Percentiles rank a stretch among this genome's conserved stretches.
phyloP scores from a whole-genome alignment of 2,797 vertebrate species.

The Hirundo rustica region DNA sequence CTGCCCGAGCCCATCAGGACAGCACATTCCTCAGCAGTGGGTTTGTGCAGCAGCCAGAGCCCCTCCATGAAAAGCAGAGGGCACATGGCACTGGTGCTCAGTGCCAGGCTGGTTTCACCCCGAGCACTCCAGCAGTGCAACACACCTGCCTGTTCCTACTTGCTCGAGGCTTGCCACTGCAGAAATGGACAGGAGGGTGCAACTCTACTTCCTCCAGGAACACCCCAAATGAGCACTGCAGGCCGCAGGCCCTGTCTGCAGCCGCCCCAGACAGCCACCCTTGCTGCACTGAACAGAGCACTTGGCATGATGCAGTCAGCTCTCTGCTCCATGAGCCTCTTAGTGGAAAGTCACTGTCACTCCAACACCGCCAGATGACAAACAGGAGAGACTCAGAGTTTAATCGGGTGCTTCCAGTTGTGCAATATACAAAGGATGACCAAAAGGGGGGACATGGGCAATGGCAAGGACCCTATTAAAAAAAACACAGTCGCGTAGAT shows the following conservation, averaged over 20 bases:
- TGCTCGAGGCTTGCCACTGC: neutral
- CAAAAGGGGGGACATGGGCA: neutral
- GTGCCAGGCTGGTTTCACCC: neutral
- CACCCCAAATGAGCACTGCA: rapidly evolving
- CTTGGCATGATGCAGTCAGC: rapidly evolving
- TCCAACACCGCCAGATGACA: neutral
- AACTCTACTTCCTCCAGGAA: neutral
- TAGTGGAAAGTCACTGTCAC: rapidly evolving
- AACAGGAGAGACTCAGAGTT: slow-evolving; percentile 18
- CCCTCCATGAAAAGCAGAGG: neutral
- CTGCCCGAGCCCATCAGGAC: neutral
- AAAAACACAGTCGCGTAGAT: slow-evolving; percentile 38
- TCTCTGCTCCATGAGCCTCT: neutral
- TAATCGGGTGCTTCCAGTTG: slow-evolving; percentile 57
- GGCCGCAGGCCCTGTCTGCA: neutral
- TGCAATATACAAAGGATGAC: slow-evolving; percentile 38
- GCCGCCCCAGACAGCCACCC: neutral
- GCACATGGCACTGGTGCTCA: rapidly evolving
- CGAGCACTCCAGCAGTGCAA: rapidly evolving
- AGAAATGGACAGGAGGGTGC: neutral
- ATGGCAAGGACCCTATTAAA: neutral
- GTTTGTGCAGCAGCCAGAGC: neutral
- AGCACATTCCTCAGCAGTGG: rapidly evolving
- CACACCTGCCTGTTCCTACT: neutral
- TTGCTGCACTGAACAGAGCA: neutral